phyloP scores from a whole-genome alignment of 2,797 vertebrate genomes.

The Sebastes itinus region DNA sequence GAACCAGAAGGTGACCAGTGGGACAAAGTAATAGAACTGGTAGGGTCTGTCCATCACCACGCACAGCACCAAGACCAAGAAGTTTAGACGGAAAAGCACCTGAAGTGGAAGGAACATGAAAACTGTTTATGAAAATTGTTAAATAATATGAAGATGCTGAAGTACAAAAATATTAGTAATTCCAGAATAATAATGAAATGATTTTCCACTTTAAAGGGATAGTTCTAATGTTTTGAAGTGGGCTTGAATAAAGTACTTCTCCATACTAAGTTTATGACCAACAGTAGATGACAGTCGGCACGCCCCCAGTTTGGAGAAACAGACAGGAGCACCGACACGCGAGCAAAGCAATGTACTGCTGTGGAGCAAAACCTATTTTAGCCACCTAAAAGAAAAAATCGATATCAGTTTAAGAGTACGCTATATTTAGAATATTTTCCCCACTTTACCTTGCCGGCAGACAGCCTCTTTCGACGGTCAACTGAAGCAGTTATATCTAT shows the following conservation, averaged over 20 bases:
- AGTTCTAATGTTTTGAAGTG: accelerated
- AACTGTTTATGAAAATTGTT: neutral
- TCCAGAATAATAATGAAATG: neutral
- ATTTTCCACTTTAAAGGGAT: neutral
- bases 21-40: slow-evolving; percentile 99
- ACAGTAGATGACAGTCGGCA: no score
- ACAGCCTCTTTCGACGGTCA: neutral
- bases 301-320: no score
- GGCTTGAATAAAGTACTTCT: no score
- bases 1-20: slow-evolving; percentile 98
- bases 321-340: no score
- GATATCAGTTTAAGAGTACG: neutral
- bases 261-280: no score
- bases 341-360: no score
- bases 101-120: slow-evolving; percentile 48
- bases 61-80: slow-evolving; percentile 95
- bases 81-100: slow-evolving; percentile 98
- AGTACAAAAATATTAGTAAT: neutral
- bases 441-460: neutral
- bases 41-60: slow-evolving; percentile 97
- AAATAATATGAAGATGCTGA: neutral
- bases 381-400: neutral
- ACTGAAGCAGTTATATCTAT: neutral
- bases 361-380: neutral
- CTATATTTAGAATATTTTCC: neutral